Conservation (phyloP, 2,113 vertebrate genomes). For the Melanotaenia duboulayi region DNA sequence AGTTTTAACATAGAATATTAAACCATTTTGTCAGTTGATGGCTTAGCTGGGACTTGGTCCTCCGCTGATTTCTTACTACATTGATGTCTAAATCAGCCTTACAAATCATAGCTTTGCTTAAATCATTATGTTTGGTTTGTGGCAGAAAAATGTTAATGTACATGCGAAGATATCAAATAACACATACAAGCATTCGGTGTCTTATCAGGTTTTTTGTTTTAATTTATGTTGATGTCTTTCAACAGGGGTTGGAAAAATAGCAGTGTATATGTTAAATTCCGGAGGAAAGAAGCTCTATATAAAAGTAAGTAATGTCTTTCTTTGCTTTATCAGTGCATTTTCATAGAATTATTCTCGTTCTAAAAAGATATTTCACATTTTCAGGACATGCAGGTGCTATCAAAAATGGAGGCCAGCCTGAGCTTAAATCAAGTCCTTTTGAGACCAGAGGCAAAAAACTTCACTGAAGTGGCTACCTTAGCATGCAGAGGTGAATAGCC, state of each 20-base stretch:
- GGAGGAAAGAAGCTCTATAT: constrained; percentile 89
- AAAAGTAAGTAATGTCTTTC: constrained; percentile 84
- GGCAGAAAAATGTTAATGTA: neutral
- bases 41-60: too few species aligned
- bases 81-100: too few species aligned
- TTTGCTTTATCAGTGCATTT: neutral
- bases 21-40: too few species aligned
- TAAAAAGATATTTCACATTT: constrained; percentile 34
- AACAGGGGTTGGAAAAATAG: constrained; percentile 87
- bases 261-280: constrained; percentile 92
- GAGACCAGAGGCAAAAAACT: constrained; percentile 87
- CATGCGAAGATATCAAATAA: too few species aligned
- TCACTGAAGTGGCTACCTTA: constrained; percentile 90
- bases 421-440: constrained; percentile 87
- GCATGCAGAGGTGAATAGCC: constrained; percentile 87
- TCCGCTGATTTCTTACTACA: too few species aligned
- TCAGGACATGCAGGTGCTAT: constrained; percentile 86
- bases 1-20: too few species aligned
- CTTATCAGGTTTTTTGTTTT: neutral
- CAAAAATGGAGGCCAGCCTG: constrained; percentile 82
- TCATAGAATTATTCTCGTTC: neutral
- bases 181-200: neutral
- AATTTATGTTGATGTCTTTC: neutral
- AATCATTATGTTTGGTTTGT: neutral
- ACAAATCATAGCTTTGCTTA: neutral